phyloP scores from a whole-genome alignment of 2,888 invertebrate species.

The Amphipoea lucens region DNA sequence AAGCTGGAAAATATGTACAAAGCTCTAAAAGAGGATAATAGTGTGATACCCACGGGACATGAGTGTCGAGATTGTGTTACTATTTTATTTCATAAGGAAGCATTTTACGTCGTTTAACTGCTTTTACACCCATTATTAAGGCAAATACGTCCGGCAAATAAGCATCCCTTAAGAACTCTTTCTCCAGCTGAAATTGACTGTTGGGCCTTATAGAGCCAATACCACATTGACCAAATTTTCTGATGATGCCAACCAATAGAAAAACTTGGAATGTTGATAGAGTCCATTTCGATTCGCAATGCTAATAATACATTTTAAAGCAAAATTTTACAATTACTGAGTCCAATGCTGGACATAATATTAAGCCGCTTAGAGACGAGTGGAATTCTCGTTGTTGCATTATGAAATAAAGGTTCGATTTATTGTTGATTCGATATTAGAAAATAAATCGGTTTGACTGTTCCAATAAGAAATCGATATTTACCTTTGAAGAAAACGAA shows the following conservation, averaged over 20 bases:
- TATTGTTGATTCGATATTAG: slow-evolving; percentile 11
- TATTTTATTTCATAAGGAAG: neutral
- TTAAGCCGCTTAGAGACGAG: slow-evolving; percentile 10
- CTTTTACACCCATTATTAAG: neutral
- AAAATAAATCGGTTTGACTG: neutral
- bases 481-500: neutral
- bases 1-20: slow-evolving; percentile 7
- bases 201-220: neutral
- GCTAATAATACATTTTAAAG: slow-evolving; percentile 1
- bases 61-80: neutral
- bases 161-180: too few species aligned
- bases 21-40: neutral
- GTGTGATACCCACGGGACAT: neutral
- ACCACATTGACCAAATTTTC: neutral
- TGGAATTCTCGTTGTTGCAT: neutral
- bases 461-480: slow-evolving; percentile 12
- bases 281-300: neutral
- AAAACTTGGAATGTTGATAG: neutral
- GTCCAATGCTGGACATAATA: neutral
- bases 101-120: neutral
- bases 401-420: neutral
- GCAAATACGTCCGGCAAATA: neutral
- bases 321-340: slow-evolving; percentile 13
- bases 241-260: neutral
- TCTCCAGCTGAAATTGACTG: neutral